Percentiles rank a stretch among this genome's conserved stretches.
Conservation (phyloP, 2,113 vertebrate species). For the Siniperca chuatsi region DNA sequence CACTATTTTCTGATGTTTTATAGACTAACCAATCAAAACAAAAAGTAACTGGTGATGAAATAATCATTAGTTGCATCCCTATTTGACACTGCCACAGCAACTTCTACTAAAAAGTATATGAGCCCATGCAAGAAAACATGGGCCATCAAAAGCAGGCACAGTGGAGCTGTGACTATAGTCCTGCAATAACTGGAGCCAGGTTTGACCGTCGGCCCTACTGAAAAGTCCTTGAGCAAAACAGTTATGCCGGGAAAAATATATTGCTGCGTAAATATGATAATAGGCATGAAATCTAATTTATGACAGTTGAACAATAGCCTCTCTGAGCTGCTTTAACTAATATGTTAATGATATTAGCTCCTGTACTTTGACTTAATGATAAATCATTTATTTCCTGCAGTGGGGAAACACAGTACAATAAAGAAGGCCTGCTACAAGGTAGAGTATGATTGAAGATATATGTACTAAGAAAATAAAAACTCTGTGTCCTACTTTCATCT, state of each 20-base stretch:
- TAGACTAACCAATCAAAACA: neutral
- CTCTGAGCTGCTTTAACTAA: neutral
- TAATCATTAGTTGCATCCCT: neutral
- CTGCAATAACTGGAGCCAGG: neutral
- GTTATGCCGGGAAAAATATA: neutral
- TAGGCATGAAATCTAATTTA: neutral
- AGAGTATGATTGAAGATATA: neutral
- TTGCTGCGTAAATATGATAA: neutral
- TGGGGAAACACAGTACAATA: constrained; percentile 95
- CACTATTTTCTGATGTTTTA: neutral
- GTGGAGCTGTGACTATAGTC: neutral
- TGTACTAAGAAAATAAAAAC: neutral
- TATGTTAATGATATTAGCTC: neutral
- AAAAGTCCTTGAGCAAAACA: neutral
- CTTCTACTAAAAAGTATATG: neutral
- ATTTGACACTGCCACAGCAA: neutral
- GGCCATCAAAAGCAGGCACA: neutral
- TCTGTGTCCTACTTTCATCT: neutral
- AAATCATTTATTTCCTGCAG: constrained; percentile 73
- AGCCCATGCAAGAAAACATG: neutral
- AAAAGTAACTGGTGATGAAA: neutral
- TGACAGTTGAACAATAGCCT: neutral
- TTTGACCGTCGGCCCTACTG: neutral
- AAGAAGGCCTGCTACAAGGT: constrained; percentile 95
- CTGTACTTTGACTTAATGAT: neutral